Percentiles rank a stretch among this genome's conserved stretches.
phyloP scores from a whole-genome alignment of 2,888 invertebrate genomes.

The Machimus atricapillus region DNA sequence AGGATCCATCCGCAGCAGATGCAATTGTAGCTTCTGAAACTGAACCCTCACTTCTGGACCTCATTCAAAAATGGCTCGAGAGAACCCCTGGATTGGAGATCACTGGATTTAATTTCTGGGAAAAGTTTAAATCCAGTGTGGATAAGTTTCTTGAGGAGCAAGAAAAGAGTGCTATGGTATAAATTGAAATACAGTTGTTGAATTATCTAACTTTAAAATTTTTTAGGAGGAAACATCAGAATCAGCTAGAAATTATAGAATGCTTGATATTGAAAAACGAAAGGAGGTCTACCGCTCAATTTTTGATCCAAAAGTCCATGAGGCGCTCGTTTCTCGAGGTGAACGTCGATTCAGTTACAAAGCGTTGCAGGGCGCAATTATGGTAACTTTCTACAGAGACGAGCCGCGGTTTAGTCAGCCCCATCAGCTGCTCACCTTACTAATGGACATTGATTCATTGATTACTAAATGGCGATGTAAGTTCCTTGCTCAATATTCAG shows the following conservation, averaged over 20 bases:
- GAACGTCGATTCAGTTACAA: slow-evolving; percentile 78
- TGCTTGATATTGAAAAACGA: slow-evolving; percentile 79
- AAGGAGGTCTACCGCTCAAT: slow-evolving; percentile 88
- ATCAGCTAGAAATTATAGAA: slow-evolving; percentile 69
- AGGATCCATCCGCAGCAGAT: slow-evolving; percentile 70
- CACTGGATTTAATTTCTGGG: slow-evolving; percentile 92
- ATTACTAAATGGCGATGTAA: slow-evolving; percentile 99
- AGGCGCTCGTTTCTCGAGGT: slow-evolving; percentile 82
- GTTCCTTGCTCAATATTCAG: slow-evolving; percentile 52
- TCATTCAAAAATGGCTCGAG: slow-evolving; percentile 93
- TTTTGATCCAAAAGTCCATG: slow-evolving; percentile 84
- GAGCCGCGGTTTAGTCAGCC: slow-evolving; percentile 98
- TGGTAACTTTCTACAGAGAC: slow-evolving; percentile 97
- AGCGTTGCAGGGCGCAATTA: slow-evolving; percentile 95
- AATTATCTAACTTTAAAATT: background rate
- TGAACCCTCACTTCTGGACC: slow-evolving; percentile 82
- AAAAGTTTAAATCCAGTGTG: slow-evolving; percentile 81
- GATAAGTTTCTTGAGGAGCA: slow-evolving; percentile 75
- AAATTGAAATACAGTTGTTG: background rate
- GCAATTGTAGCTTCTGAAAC: slow-evolving; percentile 74
- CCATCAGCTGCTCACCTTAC: slow-evolving; percentile 89
- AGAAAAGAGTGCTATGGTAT: slow-evolving; percentile 66
- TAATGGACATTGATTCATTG: slow-evolving; percentile 98
- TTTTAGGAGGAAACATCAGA: slow-evolving; percentile 69
- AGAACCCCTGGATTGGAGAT: slow-evolving; percentile 90